phyloP scores from a whole-genome alignment of 2,113 vertebrate genomes.

The Ciconia maguari region DNA sequence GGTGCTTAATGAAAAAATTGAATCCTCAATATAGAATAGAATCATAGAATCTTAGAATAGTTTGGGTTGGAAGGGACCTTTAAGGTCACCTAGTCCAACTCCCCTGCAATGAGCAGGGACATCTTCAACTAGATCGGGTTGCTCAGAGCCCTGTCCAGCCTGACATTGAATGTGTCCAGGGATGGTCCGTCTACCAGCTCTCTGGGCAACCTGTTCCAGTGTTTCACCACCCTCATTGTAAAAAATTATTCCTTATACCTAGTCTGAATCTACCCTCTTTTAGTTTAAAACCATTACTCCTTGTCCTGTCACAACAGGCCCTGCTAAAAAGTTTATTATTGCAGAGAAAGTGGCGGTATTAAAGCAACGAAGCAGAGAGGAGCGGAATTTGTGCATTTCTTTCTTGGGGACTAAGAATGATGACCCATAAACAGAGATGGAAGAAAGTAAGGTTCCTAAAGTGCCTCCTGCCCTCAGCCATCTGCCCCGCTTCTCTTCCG shows the following conservation, averaged over 20 bases:
- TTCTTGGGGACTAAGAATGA: background rate
- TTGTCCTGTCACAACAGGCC: background rate
- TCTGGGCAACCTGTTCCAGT: background rate
- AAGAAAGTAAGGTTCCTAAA: background rate
- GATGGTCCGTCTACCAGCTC: background rate
- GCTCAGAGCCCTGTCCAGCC: background rate
- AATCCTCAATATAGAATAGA: background rate
- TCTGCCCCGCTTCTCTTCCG: background rate
- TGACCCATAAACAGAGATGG: background rate
- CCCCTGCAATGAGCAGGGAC: background rate
- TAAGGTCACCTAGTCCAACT: background rate
- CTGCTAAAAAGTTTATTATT: background rate
- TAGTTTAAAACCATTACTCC: background rate
- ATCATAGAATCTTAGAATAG: background rate
- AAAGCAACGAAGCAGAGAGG: background rate
- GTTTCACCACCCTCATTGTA: background rate
- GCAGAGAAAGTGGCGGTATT: background rate
- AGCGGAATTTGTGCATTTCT: background rate
- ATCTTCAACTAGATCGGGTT: background rate
- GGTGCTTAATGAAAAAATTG: background rate
- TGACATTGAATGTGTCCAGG: background rate
- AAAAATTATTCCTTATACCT: background rate
- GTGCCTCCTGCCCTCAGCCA: background rate
- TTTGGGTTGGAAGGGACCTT: background rate
- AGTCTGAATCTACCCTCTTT: background rate